Evolutionary conservation across 2,888 invertebrate species (phyloP).

Genomic region (Capitulum mitella): DNA sequence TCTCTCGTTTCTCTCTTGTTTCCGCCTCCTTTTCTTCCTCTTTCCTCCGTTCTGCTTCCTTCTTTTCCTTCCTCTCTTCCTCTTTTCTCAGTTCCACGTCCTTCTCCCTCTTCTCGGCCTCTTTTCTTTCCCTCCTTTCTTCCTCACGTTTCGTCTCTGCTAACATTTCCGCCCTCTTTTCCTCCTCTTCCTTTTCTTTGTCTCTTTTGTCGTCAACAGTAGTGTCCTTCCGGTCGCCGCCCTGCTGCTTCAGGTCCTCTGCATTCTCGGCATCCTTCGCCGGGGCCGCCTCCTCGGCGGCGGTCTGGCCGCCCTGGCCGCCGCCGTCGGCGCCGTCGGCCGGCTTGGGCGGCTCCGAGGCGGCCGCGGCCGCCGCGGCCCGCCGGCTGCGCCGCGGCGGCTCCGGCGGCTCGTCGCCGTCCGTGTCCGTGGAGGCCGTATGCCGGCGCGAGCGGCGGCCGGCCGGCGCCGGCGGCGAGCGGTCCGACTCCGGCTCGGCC

Average conservation of each 20-base stretch:
- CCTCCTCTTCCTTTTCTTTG: background rate
- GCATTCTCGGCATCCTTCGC: background rate
- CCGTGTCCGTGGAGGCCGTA: background rate
- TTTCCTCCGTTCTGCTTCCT: slow-evolving; percentile 16
- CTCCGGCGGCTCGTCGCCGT: slow-evolving; percentile 12
- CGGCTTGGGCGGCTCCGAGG: background rate
- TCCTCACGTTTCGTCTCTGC: background rate
- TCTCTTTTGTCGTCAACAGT: background rate
- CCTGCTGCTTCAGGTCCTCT: no score
- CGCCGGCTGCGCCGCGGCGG: background rate
- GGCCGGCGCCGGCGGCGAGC: background rate
- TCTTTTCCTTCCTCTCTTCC: slow-evolving; percentile 3
- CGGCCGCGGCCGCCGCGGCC: background rate
- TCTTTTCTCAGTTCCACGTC: no score
- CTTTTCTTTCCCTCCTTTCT: slow-evolving; percentile 15
- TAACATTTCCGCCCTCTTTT: slow-evolving; percentile 23
- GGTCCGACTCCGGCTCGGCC: background rate
- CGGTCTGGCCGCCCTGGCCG: background rate
- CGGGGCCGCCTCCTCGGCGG: background rate
- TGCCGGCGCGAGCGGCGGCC: background rate
- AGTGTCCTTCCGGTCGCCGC: background rate
- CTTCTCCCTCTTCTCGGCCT: slow-evolving; percentile 16
- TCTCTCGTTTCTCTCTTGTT: background rate
- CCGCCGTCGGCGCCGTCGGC: background rate
- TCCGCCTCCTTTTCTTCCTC: slow-evolving; percentile 18